A percentile compares a stretch with the other conserved stretches of the same genome.
These are phyloP conservation scores for Drosophila colorata DNA, from an alignment of 2,888 invertebrate species.

Conservation along the genomic window DNA sequence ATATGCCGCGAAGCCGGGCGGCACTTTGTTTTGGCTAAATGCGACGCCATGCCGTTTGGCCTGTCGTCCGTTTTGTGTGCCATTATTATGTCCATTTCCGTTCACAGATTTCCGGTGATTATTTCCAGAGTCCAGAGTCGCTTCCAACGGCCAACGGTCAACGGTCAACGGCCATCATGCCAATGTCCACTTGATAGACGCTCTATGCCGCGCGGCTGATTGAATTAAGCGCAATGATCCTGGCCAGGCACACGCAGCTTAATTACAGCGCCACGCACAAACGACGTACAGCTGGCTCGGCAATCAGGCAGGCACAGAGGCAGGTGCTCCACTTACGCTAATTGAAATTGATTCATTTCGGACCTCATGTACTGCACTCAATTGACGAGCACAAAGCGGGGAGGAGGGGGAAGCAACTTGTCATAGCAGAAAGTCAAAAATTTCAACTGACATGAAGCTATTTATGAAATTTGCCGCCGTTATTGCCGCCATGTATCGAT, in stretches of 20 bases:
- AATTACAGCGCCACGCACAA: constrained; percentile 50
- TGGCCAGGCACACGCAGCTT: constrained; percentile 67
- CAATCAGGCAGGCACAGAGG: background rate
- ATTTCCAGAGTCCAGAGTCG: constrained; percentile 48
- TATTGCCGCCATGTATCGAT: constrained; percentile 65
- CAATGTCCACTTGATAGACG: constrained; percentile 51
- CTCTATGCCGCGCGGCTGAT: constrained; percentile 41
- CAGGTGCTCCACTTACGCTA: constrained; percentile 66
- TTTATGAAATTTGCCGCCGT: constrained; percentile 52
- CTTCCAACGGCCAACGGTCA: background rate
- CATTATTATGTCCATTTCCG: constrained; percentile 78
- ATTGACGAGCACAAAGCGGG: constrained; percentile 9
- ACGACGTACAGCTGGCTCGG: no score
- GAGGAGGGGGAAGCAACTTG: constrained; percentile 20
- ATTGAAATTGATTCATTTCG: constrained; percentile 74
- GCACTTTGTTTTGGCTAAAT: constrained; percentile 71
- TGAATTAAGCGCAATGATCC: constrained; percentile 74
- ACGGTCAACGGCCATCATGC: background rate
- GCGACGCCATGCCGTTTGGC: constrained; percentile 43
- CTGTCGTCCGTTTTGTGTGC: constrained; percentile 67
- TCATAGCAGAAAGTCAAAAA: constrained; percentile 60
- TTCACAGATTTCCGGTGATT: constrained; percentile 79
- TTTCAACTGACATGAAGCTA: constrained; percentile 64
- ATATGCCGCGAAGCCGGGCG: constrained; percentile 6
- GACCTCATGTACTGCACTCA: constrained; percentile 31